Conservation (phyloP, 2,888 invertebrate species). For the Amblyteles armatorius region DNA sequence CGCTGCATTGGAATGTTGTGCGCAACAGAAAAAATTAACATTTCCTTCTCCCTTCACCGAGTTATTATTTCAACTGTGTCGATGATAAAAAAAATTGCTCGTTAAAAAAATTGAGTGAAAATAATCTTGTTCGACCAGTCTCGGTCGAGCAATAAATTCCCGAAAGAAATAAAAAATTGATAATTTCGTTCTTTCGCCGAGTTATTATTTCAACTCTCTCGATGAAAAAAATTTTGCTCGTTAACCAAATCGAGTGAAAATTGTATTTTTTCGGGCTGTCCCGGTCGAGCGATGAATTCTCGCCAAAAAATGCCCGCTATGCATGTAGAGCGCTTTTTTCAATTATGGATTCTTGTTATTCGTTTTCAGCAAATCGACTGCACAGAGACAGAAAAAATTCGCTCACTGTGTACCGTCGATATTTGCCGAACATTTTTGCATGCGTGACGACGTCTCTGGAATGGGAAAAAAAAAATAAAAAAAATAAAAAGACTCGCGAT, state of each 20-base stretch:
- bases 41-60: neutral
- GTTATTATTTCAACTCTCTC: neutral
- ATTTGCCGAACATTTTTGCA: slow-evolving; percentile 23
- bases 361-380: slow-evolving; percentile 20
- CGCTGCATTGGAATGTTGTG: slow-evolving; percentile 4
- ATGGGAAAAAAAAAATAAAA: neutral
- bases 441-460: neutral
- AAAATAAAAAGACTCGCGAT: neutral
- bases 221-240: neutral
- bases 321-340: neutral
- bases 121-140: neutral
- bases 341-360: neutral
- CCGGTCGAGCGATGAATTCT: neutral
- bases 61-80: neutral
- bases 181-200: neutral
- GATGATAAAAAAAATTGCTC: neutral
- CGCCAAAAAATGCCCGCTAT: neutral
- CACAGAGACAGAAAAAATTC: neutral
- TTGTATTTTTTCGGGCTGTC: neutral
- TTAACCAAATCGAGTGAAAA: neutral
- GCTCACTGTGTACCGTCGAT: neutral
- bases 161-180: neutral
- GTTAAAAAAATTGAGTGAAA: neutral
- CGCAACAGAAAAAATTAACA: neutral
- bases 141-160: neutral